A percentile compares a stretch with the other conserved stretches of the same genome.
phyloP scores from a whole-genome alignment of 92 coral and sea anemone species.

The Parazoanthus swiftii region DNA sequence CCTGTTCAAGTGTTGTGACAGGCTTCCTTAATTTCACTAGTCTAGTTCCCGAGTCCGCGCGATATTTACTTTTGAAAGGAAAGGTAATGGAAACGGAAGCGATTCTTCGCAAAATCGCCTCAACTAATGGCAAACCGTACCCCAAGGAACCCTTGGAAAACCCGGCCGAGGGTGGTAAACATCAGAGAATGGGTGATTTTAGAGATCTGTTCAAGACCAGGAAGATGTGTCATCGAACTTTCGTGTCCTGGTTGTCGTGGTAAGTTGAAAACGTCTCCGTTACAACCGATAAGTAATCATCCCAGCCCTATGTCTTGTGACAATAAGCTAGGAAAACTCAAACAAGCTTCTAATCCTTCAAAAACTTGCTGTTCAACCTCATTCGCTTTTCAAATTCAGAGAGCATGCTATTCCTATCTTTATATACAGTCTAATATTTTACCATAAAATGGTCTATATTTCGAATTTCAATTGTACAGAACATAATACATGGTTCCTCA shows the following conservation, averaged over 20 bases:
- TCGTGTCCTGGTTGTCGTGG: conserved; percentile 74
- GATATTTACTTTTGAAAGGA: conserved; percentile 66
- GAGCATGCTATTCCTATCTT: neutral
- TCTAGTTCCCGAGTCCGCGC: conserved; percentile 71
- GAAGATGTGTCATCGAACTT: conserved; percentile 65
- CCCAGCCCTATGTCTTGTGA: too few relatives aligned
- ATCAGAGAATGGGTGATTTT: conserved; percentile 61
- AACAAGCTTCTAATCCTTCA: too few relatives aligned
- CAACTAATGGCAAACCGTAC: conserved; percentile 56
- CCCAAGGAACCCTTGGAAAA: conserved; percentile 56
- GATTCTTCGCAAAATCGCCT: conserved; percentile 59
- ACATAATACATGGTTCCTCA: too few relatives aligned
- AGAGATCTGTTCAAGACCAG: conserved; percentile 64
- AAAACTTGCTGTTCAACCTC: too few relatives aligned
- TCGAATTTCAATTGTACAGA: too few relatives aligned
- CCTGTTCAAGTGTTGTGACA: neutral
- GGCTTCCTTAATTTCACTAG: neutral
- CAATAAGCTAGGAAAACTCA: too few relatives aligned
- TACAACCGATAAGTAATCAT: too few relatives aligned
- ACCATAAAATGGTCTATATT: too few relatives aligned
- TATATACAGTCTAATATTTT: neutral
- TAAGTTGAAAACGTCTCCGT: conserved; percentile 20
- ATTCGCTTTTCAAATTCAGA: neutral
- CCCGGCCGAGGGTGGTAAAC: conserved; percentile 52
- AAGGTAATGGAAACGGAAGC: conserved; percentile 55